Conservation (phyloP, 2,113 vertebrate species). For the Elaphurus davidianus region DNA sequence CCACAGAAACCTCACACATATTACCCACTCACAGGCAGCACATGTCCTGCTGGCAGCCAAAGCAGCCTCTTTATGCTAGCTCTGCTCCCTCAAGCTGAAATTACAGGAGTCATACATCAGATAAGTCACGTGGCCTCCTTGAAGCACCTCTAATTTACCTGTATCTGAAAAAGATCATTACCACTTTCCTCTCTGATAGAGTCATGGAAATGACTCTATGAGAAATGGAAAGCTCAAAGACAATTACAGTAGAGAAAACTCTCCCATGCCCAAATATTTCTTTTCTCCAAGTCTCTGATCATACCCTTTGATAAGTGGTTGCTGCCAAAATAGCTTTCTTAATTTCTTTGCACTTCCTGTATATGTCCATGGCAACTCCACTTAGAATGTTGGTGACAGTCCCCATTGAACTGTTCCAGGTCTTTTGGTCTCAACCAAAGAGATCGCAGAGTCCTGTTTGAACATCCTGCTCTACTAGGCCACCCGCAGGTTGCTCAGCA, state of each 20-base stretch:
- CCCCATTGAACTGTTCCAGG: neutral
- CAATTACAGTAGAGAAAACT: neutral
- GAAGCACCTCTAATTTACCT: neutral
- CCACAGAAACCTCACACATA: neutral
- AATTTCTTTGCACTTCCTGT: neutral
- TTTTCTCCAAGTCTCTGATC: neutral
- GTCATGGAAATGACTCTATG: too few species aligned
- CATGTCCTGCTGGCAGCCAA: neutral
- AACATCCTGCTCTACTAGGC: neutral
- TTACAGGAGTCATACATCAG: neutral
- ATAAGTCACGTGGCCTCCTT: neutral
- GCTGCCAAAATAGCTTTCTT: neutral
- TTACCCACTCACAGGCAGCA: neutral
- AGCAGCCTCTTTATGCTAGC: neutral
- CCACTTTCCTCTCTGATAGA: neutral
- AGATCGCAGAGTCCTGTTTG: neutral
- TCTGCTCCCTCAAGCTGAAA: neutral
- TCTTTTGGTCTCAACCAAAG: neutral
- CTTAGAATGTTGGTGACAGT: neutral
- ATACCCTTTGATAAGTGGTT: neutral
- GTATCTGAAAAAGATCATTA: neutral
- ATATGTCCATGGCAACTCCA: neutral
- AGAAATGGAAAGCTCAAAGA: conserved; percentile 14
- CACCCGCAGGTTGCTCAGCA: neutral
- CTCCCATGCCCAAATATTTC: neutral